Evolutionary conservation across 2,888 invertebrate species (phyloP).

Genomic region (Dryocosmus kuriphilus): DNA sequence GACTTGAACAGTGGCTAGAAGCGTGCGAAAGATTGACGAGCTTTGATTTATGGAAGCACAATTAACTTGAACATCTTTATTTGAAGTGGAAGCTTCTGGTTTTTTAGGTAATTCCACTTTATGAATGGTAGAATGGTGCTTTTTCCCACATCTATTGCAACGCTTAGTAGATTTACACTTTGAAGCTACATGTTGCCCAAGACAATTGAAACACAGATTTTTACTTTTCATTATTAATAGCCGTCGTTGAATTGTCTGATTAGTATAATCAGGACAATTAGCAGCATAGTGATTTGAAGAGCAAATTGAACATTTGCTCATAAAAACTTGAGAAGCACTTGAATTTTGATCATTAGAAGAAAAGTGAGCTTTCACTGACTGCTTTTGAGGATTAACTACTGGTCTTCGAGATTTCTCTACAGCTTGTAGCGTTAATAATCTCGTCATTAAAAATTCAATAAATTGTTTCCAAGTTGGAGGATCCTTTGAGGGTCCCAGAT

Average conservation of each 20-base stretch:
- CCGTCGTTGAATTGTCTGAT: background rate
- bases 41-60: background rate
- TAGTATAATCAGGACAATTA: no score
- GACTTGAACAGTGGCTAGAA: no score
- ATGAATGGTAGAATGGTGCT: background rate
- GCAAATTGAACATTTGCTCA: no score
- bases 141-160: background rate
- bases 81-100: background rate
- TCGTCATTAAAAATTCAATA: conserved; percentile 40
- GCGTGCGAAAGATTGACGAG: no score
- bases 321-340: no score
- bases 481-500: conserved; percentile 37
- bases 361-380: no score
- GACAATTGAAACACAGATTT: background rate
- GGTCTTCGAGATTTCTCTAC: no score
- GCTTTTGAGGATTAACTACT: no score
- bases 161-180: background rate
- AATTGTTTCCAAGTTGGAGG: conserved; percentile 47
- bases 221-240: background rate
- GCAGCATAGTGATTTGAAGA: no score
- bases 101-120: background rate
- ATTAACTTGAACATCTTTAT: background rate
- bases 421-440: conserved; percentile 4
- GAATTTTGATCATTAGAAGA: background rate
- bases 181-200: background rate